Conservation (phyloP, 2,797 vertebrate species). For the Megaceryle alcyon region DNA sequence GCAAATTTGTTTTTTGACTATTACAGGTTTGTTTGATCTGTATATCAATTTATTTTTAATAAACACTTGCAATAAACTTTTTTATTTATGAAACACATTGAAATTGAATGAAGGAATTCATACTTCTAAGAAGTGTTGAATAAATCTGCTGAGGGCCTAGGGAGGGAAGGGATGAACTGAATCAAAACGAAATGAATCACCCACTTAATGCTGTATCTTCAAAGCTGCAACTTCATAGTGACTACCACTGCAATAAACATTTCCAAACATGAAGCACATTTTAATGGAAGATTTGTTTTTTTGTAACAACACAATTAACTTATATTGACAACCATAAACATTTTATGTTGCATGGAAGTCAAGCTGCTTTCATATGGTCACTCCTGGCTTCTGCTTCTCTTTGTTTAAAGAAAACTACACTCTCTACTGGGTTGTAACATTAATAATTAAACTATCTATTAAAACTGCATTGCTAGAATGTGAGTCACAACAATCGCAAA, state of each 20-base stretch:
- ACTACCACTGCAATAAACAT: not conserved
- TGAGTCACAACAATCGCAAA: conserved; percentile 72
- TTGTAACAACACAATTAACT: not conserved
- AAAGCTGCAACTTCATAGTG: not conserved
- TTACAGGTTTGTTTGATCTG: not conserved
- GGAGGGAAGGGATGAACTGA: not conserved
- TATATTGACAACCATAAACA: not conserved
- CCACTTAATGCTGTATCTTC: not conserved
- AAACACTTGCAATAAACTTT: not conserved
- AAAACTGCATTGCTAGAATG: conserved; percentile 41
- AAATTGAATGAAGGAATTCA: not conserved
- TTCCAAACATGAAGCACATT: not conserved
- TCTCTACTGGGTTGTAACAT: conserved; percentile 39
- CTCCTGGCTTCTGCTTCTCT: conserved; percentile 12
- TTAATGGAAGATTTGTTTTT: not conserved
- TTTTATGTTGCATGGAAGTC: conserved; percentile 18
- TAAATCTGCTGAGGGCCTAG: not conserved
- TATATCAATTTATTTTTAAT: not conserved
- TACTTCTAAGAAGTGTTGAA: not conserved
- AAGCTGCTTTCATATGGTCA: conserved; percentile 15
- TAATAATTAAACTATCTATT: conserved; percentile 75
- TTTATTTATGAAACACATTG: not conserved
- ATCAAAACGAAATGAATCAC: not conserved
- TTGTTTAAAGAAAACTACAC: conserved; percentile 67
- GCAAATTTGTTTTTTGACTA: not conserved